These are phyloP conservation scores for Sciurus vulgaris DNA, from an alignment of 2,797 vertebrate species.

Conservation along the genomic window DNA sequence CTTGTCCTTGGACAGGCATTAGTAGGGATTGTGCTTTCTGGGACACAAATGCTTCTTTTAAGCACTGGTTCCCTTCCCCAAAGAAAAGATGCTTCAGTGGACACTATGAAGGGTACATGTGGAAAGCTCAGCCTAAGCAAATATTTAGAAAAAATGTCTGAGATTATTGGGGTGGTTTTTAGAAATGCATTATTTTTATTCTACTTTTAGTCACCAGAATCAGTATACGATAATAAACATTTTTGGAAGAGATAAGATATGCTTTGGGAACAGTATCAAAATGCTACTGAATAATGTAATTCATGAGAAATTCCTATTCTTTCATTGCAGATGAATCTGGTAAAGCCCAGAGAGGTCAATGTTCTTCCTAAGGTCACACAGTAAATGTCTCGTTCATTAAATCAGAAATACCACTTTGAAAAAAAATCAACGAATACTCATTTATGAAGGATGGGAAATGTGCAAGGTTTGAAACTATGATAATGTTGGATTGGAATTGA, in stretches of 20 bases:
- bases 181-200: constrained; percentile 20
- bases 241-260: constrained; percentile 17
- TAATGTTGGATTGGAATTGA: background rate
- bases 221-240: background rate
- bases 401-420: constrained; percentile 54
- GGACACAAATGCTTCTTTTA: constrained; percentile 36
- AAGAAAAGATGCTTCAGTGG: background rate
- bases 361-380: constrained; percentile 6
- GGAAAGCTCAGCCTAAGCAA: background rate
- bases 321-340: background rate
- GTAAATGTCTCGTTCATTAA: constrained; percentile 46
- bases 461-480: background rate
- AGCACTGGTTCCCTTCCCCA: background rate
- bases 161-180: background rate
- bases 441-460: constrained; percentile 18
- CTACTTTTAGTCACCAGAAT: background rate
- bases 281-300: background rate
- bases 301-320: background rate
- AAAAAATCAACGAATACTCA: constrained; percentile 9
- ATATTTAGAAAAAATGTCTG: background rate
- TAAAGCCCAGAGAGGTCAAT: constrained; percentile 42
- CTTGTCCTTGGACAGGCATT: constrained; percentile 79
- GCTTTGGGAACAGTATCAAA: background rate
- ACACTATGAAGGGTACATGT: background rate
- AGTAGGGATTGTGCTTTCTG: constrained; percentile 24